Evolutionary conservation across 2,797 vertebrate genomes (phyloP), one percentile per base, ranked within the genome.

Genomic region (Perdix hodgsoniae): DNA sequence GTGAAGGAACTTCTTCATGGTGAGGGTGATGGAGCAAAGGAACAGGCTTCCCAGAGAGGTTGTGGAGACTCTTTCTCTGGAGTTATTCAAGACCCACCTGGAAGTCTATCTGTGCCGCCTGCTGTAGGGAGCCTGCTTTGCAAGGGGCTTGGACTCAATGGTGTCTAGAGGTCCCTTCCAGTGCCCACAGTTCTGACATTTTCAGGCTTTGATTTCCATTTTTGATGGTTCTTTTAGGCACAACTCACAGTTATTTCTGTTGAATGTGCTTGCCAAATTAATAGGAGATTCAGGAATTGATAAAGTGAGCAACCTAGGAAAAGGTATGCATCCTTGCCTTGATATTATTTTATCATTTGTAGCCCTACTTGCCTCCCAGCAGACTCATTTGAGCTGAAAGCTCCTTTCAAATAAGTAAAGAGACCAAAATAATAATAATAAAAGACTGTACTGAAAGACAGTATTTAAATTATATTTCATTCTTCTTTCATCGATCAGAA

Each of bases 391-490:
- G 39, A 65, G 29, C 23, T 47, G n/a, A 39, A 6, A 93, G 8
- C 5, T 79, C 89, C 60, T 91, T 95, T 91, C 73, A 86, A 77
- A 59, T 45, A 71, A 61, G 18, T 66, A 60, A 91, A 84, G n/a
- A 80, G 72, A 78, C 29, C 67, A 18, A 82, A 66, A 91, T 57
- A 78, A 29, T 6, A 35, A 59, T n/a, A 56, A n/a, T 52, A n/a
- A 42, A 29, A 8, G 2, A 22, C 37, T 83, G n/a, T 13, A 24
- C 42, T 44, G 57, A 93, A 94, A 88, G 14, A 26, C 5, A 72
- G 18, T 54, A 80, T 92, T 88, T 91, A 94, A 94, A 75, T 89
- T 69, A 40, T 80, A 90, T 91, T 91, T 87, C 13, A 42, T 78
- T 92, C 40, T 83, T 6, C 24, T 94, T 94, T 75, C 84, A 79